phyloP scores from a whole-genome alignment of 2,113 vertebrate species.

The Neodon shergylaensis region DNA sequence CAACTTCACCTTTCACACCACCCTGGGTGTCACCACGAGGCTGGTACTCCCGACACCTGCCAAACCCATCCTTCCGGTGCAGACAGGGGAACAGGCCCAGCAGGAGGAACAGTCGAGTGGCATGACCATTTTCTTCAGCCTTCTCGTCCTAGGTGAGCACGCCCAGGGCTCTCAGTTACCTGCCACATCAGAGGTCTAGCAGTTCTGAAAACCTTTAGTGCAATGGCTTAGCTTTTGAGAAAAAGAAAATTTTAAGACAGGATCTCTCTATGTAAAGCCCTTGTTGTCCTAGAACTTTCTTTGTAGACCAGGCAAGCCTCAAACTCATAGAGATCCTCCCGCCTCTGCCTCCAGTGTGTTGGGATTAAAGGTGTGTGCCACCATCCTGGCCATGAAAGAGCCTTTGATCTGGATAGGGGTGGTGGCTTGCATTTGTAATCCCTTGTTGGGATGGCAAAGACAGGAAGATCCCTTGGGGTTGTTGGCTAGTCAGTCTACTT shows the following conservation, averaged over 20 bases:
- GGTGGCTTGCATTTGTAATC: neutral
- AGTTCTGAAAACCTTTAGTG: neutral
- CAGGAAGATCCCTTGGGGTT: too few species aligned
- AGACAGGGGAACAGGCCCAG: conserved; percentile 97
- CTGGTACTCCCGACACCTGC: conserved; percentile 89
- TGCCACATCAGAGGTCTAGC: neutral
- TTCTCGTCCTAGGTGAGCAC: conserved; percentile 94
- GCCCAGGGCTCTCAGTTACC: neutral
- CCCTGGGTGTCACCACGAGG: conserved; percentile 87
- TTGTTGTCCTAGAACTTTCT: neutral
- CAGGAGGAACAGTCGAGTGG: conserved; percentile 98
- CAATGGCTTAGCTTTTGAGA: neutral
- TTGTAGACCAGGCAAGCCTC: neutral
- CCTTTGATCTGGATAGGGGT: neutral
- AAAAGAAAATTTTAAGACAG: neutral
- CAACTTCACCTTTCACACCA: conserved; percentile 89
- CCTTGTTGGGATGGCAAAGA: neutral
- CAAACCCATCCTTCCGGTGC: conserved; percentile 95
- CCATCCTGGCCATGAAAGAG: neutral
- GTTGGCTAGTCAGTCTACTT: too few species aligned
- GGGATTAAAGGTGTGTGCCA: too few species aligned
- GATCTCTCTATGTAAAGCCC: neutral
- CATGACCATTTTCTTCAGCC: conserved; percentile 98
- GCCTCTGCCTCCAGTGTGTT: neutral
- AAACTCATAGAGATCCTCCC: neutral